Base-by-base conservation (phyloP, 2,113 vertebrate genomes). In the Gavia stellata region DNA sequence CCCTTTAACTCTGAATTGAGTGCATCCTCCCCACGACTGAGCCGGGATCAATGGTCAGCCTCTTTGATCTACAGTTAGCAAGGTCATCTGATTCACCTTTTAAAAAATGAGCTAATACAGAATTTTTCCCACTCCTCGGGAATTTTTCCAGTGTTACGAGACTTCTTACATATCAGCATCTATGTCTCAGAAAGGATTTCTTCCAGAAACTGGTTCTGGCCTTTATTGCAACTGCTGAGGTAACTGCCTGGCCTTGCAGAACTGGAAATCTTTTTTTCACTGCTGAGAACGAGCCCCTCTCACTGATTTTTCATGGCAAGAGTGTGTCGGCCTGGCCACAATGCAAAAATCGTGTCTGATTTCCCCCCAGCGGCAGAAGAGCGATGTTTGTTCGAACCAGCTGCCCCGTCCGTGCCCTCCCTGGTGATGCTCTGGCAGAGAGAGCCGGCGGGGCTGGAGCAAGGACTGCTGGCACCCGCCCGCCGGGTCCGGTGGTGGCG, bases 291-390 rank as follows among this genome's bases (percentile, higher is more conserved):
- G 6, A 74, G 36, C 52, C 26, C 31, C 34, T 26, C 44, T 31
- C 5, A 12, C 63, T 15, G 55, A 28, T 12, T 15, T 36, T 50
- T 44, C 26, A 8, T 4, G 45, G 53, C 16, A 7, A 18, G 28
- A 56, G 59, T 3, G 3, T 11, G 34, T 17, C 52, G 44, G 63
- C 84, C 33, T 17, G 52, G 52, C 24, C 63, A 31, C 1, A 1
- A 24, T 2, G 0, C 10, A 18, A 18, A 8, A 29, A 29, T 9
- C 9, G 3, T 8, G 83, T n/a, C n/a, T 4, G 1, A 3, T 7
- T 18, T 33, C 61, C 24, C 18, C 23, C 50, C n/a, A 18, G 61
- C 28, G 20, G 16, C 49, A 38, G 34, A 38, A 45, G 11, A 38
- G n/a, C 28, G 11, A 26, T 5, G 29, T 63, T 23, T 23, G 34